Evolutionary conservation across 1,140 invertebrate genomes (phyloP).

Genomic region (Acromyrmex charruanus): DNA sequence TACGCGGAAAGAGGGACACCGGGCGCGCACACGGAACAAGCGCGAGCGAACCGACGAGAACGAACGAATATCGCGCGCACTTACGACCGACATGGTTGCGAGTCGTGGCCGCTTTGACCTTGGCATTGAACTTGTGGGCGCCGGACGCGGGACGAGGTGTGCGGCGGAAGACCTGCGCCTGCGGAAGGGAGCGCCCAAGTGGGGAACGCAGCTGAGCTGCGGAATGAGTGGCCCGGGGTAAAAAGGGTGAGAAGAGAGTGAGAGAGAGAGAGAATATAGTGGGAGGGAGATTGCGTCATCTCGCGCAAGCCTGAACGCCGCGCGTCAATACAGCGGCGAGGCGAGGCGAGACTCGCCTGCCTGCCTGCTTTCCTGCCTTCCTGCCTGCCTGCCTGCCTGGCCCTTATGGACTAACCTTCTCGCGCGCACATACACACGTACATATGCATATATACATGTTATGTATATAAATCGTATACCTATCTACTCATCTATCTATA

Average conservation of each 20-base stretch:
- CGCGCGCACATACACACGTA: background rate
- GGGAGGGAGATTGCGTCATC: constrained; percentile 81
- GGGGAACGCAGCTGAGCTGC: constrained; percentile 59
- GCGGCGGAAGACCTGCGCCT: constrained; percentile 54
- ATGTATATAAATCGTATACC: background rate
- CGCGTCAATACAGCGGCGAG: constrained; percentile 81
- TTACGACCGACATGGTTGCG: constrained; percentile 78
- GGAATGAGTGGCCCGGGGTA: constrained; percentile 27
- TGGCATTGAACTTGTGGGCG: constrained; percentile 85
- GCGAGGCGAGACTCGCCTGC: constrained; percentile 55
- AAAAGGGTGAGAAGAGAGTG: constrained; percentile 4
- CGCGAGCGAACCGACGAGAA: constrained; percentile 53
- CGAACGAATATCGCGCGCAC: constrained; percentile 77
- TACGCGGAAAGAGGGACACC: constrained; percentile 36
- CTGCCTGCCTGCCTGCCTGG: constrained; percentile 3
- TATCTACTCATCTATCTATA: constrained; percentile 22
- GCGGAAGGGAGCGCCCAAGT: constrained; percentile 25
- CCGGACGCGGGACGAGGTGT: constrained; percentile 59
- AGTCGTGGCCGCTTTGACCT: constrained; percentile 83
- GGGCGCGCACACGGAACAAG: constrained; percentile 20
- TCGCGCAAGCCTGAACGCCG: constrained; percentile 82
- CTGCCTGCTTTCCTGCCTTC: background rate
- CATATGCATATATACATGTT: no score
- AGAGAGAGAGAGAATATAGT: constrained; percentile 6
- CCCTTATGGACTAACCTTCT: constrained; percentile 74